Evolutionary conservation across 2,888 invertebrate genomes (phyloP).

Genomic region (Philopedon plagiatum): DNA sequence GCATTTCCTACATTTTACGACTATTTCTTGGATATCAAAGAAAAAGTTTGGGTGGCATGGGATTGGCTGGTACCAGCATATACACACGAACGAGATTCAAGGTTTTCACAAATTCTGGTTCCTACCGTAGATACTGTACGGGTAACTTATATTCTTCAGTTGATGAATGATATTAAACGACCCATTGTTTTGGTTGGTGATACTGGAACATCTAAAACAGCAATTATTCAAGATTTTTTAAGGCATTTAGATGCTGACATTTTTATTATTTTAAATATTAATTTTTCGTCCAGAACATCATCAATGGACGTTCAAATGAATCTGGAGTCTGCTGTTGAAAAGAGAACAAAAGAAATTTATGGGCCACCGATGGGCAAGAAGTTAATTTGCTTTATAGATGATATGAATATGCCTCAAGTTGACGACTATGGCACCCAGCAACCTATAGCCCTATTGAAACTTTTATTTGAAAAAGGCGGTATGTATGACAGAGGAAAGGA

Average conservation of each 20-base stretch:
- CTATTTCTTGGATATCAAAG: slow-evolving; percentile 81
- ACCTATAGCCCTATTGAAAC: slow-evolving; percentile 91
- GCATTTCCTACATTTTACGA: slow-evolving; percentile 83
- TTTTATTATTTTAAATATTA: slow-evolving; percentile 86
- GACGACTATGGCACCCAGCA: slow-evolving; percentile 94
- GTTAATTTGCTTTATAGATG: slow-evolving; percentile 91
- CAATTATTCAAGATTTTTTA: slow-evolving; percentile 87
- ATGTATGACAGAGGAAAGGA: slow-evolving; percentile 92
- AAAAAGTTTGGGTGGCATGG: slow-evolving; percentile 88
- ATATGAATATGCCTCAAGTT: slow-evolving; percentile 94
- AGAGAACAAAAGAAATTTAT: slow-evolving; percentile 90
- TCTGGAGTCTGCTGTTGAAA: slow-evolving; percentile 90
- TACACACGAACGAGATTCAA: slow-evolving; percentile 77
- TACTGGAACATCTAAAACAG: slow-evolving; percentile 94
- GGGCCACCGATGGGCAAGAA: slow-evolving; percentile 93
- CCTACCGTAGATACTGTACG: slow-evolving; percentile 91
- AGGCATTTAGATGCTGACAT: slow-evolving; percentile 77
- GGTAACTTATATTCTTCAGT: slow-evolving; percentile 82
- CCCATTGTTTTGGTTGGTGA: slow-evolving; percentile 91
- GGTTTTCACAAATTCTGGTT: slow-evolving; percentile 88
- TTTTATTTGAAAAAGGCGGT: slow-evolving; percentile 90
- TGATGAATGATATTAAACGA: slow-evolving; percentile 82
- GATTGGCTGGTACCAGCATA: slow-evolving; percentile 84
- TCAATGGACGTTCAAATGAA: slow-evolving; percentile 92
- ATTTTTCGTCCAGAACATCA: slow-evolving; percentile 93